Evolutionary conservation across 2,797 vertebrate species (phyloP).

Genomic region (Acestrorhynchus altus): DNA sequence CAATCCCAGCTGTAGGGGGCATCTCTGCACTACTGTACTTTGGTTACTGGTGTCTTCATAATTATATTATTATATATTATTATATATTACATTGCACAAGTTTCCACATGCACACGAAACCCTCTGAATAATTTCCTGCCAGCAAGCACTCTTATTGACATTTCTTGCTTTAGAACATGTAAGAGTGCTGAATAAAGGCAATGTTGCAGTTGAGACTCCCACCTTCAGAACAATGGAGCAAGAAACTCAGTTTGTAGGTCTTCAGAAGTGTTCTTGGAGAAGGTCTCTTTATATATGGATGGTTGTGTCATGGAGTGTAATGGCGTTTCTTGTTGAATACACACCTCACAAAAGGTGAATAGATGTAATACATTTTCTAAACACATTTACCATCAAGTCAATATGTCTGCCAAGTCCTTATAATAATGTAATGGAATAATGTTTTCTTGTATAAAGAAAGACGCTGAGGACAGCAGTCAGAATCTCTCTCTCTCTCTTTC

Average conservation of each 20-base stretch:
- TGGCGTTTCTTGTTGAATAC: conserved; percentile 5
- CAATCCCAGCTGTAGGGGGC: conserved; percentile 27
- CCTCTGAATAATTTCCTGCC: background rate
- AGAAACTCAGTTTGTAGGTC: conserved; percentile 58
- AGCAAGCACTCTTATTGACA: background rate
- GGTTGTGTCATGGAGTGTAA: conserved; percentile 58
- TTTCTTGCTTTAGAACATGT: background rate
- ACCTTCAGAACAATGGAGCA: conserved; percentile 55
- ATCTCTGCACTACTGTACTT: conserved; percentile 1
- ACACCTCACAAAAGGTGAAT: conserved; percentile 39
- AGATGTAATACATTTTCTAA: conserved; percentile 51
- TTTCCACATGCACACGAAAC: background rate
- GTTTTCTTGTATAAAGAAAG: background rate
- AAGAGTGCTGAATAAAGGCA: background rate
- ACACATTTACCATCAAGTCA: conserved; percentile 52
- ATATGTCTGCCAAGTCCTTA: conserved; percentile 26
- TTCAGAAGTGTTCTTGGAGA: conserved; percentile 24
- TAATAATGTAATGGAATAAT: conserved; percentile 33
- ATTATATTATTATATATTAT: too few relatives aligned
- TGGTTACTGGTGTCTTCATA: background rate
- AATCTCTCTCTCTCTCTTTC: background rate
- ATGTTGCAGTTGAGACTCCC: background rate
- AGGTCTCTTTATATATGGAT: conserved; percentile 28
- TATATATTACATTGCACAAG: too few relatives aligned
- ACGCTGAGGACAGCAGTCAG: background rate